Evolutionary conservation across 1,140 invertebrate genomes (phyloP), one percentile per base, ranked within the genome.

Genomic region (Antheraea mylitta): DNA sequence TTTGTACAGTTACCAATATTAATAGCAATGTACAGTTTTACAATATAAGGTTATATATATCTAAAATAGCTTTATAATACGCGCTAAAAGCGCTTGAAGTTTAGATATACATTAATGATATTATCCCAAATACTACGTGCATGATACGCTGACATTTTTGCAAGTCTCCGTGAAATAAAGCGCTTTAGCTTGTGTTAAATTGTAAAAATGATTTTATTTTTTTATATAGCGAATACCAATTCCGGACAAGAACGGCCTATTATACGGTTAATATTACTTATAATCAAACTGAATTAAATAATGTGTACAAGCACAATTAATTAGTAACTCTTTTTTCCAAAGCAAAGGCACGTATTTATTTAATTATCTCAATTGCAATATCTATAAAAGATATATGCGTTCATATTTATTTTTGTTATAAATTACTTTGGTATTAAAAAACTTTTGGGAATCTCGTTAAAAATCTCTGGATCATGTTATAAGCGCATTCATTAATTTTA

Each of bases 1-100:
- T 18, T 66, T 67, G 58, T 63, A 73, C 68, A 70, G 68, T 19
- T 22, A 68, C 62, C 69, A 65, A 58, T 58, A 53, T 53, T 53
- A 53, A 70, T 75, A 42, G 19, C 38, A 37, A 67, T 61, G 61
- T 74, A 74, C 69, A 68, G 67, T 66, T 58, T 72, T 67, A 72
- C 71, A 72, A 72, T 72, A 69, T 72, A 11, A 53, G 45, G 45
- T 53, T 53, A 53, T 16, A 69, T 45, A 9, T 59, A 58, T 30
- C 22, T 30, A 53, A 18, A 53, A 53, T 11, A 53, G 45, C 45
- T 53, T 53, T 53, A 66, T 36, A 30, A 16, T 37, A 10, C 66
- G 19, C 67, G 71, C 71, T 68, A 9, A 66, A 66, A 68, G 71
- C 71, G 71, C 19, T 71, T 61, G 13, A 53, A 13, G 13, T 16